Evolutionary conservation across 1,140 invertebrate species (phyloP).

Genomic region (Nasonia vitripennis): DNA sequence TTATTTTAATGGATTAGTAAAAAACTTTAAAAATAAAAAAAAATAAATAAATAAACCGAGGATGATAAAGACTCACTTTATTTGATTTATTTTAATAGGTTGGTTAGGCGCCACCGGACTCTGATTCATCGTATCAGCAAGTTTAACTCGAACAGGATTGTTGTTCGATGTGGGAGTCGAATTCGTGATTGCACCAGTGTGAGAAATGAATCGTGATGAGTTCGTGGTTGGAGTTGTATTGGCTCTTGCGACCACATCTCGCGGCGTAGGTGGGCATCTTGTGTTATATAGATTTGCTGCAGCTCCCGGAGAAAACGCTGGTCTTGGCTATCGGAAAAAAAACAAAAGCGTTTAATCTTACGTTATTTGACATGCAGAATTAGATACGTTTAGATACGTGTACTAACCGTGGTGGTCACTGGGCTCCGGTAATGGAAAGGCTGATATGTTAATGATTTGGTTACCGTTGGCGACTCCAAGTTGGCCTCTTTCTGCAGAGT

Average conservation of each 20-base stretch:
- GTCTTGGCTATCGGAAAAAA: conserved; percentile 57
- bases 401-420: conserved; percentile 67
- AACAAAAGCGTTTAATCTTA: neutral
- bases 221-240: conserved; percentile 65
- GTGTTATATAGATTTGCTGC: conserved; percentile 72
- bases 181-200: conserved; percentile 58
- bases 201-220: conserved; percentile 67
- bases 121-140: conserved; percentile 65
- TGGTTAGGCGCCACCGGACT: conserved; percentile 59
- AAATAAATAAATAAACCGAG: neutral
- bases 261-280: conserved; percentile 56
- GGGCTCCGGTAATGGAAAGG: conserved; percentile 78
- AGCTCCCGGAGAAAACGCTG: conserved; percentile 69
- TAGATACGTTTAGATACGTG: neutral
- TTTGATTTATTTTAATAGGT: conserved; percentile 70
- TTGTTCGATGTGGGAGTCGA: conserved; percentile 60
- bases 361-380: neutral
- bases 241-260: conserved; percentile 61
- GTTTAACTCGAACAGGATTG: conserved; percentile 66
- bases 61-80: conserved; percentile 59
- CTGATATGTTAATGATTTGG: conserved; percentile 73
- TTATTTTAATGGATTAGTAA: conserved; percentile 57
- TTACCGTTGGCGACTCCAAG: conserved; percentile 70
- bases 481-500: conserved; percentile 86
- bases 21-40: conserved; percentile 46